These are phyloP conservation scores for Zele albiditarsus DNA, from an alignment of 2,888 invertebrate genomes.

Conservation along the genomic window DNA sequence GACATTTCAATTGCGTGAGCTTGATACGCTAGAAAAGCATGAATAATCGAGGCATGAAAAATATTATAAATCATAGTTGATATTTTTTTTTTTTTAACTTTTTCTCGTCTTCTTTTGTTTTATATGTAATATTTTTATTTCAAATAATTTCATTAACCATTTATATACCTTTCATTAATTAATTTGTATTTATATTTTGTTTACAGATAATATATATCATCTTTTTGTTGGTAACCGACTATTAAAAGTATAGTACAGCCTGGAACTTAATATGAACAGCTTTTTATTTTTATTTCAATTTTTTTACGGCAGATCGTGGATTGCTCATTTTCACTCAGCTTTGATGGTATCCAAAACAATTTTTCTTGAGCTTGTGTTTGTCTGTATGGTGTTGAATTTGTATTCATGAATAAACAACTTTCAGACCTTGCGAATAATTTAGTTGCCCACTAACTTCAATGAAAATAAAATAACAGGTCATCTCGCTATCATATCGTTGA, in stretches of 20 bases:
- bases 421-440: not conserved
- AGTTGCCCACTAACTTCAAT: not conserved
- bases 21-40: constrained; percentile 43
- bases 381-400: not conserved
- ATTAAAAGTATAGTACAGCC: constrained; percentile 71
- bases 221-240: constrained; percentile 61
- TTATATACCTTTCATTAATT: constrained; percentile 53
- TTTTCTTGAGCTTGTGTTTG: not conserved
- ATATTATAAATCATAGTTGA: constrained; percentile 45
- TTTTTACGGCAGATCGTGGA: constrained; percentile 22
- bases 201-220: constrained; percentile 62
- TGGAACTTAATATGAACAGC: constrained; percentile 59
- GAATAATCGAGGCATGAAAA: constrained; percentile 59
- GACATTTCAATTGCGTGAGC: constrained; percentile 25
- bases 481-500: not conserved
- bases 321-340: not conserved
- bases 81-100: constrained; percentile 25
- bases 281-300: constrained; percentile 1
- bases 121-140: constrained; percentile 54
- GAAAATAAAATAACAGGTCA: constrained; percentile 9
- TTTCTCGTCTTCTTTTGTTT: constrained; percentile 26
- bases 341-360: not conserved
- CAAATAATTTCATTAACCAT: constrained; percentile 47
- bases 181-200: constrained; percentile 65
- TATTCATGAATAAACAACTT: not conserved